A percentile compares a stretch with the other conserved stretches of the same genome.
phyloP scores from a whole-genome alignment of 2,113 vertebrate genomes.

The Craseonycteris thonglongyai region DNA sequence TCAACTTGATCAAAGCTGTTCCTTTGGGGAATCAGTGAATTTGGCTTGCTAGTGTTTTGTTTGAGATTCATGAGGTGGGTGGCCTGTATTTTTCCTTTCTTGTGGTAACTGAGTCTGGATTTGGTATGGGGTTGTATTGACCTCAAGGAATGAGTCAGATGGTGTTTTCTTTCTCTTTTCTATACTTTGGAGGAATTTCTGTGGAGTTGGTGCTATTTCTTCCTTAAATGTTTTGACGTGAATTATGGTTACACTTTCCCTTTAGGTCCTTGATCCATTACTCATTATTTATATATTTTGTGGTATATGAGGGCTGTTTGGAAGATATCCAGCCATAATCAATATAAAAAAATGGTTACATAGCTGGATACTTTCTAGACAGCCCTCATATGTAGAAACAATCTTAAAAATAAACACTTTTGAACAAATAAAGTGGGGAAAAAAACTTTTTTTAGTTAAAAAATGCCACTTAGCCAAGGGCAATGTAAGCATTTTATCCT shows the following conservation, averaged over 20 bases:
- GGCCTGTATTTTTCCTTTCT: not conserved
- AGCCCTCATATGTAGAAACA: not conserved
- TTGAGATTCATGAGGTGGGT: not conserved
- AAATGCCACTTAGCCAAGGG: not conserved
- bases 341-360: too few relatives aligned
- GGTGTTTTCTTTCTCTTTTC: not conserved
- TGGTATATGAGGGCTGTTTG: too few relatives aligned
- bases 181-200: not conserved
- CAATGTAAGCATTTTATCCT: not conserved
- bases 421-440: not conserved
- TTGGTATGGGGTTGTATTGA: not conserved
- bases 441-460: not conserved
- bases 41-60: not conserved
- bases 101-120: not conserved
- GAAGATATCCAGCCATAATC: too few relatives aligned
- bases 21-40: not conserved
- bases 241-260: not conserved
- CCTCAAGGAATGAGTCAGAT: not conserved
- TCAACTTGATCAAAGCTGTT: not conserved
- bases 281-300: not conserved
- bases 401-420: not conserved
- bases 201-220: not conserved
- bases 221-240: not conserved
- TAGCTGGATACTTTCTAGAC: too few relatives aligned
- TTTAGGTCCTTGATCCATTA: not conserved